phyloP scores from a whole-genome alignment of 2,888 invertebrate genomes.

The Liodrosophila aerea region DNA sequence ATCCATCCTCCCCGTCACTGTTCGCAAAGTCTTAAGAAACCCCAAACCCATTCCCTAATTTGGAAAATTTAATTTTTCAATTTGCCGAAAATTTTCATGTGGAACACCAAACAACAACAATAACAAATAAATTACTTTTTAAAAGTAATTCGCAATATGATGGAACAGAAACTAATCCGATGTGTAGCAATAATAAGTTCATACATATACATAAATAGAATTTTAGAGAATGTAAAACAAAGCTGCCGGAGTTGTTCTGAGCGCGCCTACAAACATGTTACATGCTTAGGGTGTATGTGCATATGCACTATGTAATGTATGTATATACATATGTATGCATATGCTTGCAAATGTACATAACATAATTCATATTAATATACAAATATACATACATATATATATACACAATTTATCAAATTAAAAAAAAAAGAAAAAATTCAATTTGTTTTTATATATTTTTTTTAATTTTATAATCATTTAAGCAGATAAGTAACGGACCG shows the following conservation, averaged over 20 bases:
- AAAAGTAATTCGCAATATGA: constrained; percentile 53
- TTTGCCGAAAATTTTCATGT: constrained; percentile 43
- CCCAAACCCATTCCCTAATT: constrained; percentile 44
- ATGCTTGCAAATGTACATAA: constrained; percentile 66
- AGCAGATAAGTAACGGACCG: neutral
- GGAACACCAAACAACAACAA: constrained; percentile 30
- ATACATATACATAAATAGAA: constrained; percentile 36
- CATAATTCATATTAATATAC: constrained; percentile 57
- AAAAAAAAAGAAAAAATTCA: constrained; percentile 33
- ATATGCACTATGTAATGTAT: constrained; percentile 2
- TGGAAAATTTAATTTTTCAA: constrained; percentile 71
- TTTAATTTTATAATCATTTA: neutral
- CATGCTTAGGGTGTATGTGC: constrained; percentile 22
- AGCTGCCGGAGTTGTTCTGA: constrained; percentile 30
- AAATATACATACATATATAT: constrained; percentile 36
- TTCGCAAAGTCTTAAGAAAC: too few species aligned
- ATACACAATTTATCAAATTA: constrained; percentile 50
- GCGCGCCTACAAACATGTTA: constrained; percentile 39
- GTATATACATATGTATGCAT: constrained; percentile 15
- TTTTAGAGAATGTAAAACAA: constrained; percentile 45
- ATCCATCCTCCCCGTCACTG: too few species aligned
- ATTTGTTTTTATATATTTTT: neutral
- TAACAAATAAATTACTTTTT: constrained; percentile 48
- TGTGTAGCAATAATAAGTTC: constrained; percentile 34
- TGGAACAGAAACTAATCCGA: constrained; percentile 16